Percentiles rank a stretch among this genome's conserved stretches.
Evolutionary conservation across 1,140 invertebrate species (phyloP).

Genomic region (Bombyx mandarina): DNA sequence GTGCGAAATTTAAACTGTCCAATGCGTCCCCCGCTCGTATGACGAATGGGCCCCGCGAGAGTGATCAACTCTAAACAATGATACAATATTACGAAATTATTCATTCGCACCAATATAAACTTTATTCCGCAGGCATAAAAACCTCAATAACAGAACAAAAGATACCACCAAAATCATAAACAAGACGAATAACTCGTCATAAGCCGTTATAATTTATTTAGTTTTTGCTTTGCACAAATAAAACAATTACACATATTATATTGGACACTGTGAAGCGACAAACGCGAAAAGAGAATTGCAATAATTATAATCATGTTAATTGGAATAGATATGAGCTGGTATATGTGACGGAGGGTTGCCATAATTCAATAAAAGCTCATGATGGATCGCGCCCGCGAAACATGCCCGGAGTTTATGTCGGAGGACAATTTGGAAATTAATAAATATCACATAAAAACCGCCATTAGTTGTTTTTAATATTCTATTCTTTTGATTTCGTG

Average conservation of each 20-base stretch:
- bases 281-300: background rate
- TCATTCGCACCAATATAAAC: constrained; percentile 1
- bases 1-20: constrained; percentile 54
- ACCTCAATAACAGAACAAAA: background rate
- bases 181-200: too few species aligned
- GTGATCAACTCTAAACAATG: constrained; percentile 31
- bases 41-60: constrained; percentile 45
- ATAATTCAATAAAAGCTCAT: constrained; percentile 30
- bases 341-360: constrained; percentile 9
- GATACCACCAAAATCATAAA: too few species aligned
- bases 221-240: too few species aligned
- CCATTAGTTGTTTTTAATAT: too few species aligned
- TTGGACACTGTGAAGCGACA: too few species aligned
- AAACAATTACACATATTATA: too few species aligned
- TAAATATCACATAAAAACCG: too few species aligned
- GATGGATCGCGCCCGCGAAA: constrained; percentile 26
- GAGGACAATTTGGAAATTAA: too few species aligned
- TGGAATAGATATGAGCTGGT: constrained; percentile 15
- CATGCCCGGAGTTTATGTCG: background rate
- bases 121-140: background rate
- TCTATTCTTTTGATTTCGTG: too few species aligned
- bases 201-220: too few species aligned
- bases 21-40: constrained; percentile 27
- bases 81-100: background rate
- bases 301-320: constrained; percentile 25